Evolutionary conservation across 2,888 invertebrate genomes (phyloP), one percentile per base, ranked within the genome.

Genomic region (Polietes domitor): DNA sequence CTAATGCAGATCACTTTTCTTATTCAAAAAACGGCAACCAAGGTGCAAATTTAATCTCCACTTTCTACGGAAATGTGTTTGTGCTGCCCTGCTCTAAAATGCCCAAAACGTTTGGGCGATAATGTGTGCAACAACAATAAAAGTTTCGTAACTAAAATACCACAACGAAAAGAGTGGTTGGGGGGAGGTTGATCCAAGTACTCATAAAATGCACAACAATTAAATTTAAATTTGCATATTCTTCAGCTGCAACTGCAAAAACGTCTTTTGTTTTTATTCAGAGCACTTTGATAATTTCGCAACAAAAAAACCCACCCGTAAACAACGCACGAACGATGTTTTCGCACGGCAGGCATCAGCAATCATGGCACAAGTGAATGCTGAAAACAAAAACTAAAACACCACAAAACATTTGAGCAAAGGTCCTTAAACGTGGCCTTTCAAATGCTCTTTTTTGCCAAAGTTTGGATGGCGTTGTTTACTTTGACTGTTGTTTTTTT

Each of bases 161-260:
- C 28, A 28, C 61, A 61, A 55, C 55, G 15, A 28, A 28, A 61
- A 28, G 28, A 37, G 12, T 58, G 32, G 32, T 32, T 32, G 32
- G 12, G 12, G 10, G n/a, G n/a, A n/a, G n/a, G n/a, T n/a, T 71
- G 71, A 43, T 61, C 26, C 61, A 78, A 21, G 21, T 55, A 63
- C 47, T 72, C 75, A 58, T 77, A 75, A 82, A 77, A 83, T 70
- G 71, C 70, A 77, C 63, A 85, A 83, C 86, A 88, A 87, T 88
- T 88, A 86, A 86, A 87, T 88, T 87, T 80, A 55, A 88, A 87
- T 87, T 88, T 87, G 79, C 86, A 74, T 83, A 77, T 77, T 47
- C 7, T 77, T 85, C 80, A 76, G 43, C 80, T 73, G 43, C 12
- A 41, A 43, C 68, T 24, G 58, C 24, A 43, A 68, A 61, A 55